Conservation (phyloP, 2,888 invertebrate species). For the Drosophila mettleri region DNA sequence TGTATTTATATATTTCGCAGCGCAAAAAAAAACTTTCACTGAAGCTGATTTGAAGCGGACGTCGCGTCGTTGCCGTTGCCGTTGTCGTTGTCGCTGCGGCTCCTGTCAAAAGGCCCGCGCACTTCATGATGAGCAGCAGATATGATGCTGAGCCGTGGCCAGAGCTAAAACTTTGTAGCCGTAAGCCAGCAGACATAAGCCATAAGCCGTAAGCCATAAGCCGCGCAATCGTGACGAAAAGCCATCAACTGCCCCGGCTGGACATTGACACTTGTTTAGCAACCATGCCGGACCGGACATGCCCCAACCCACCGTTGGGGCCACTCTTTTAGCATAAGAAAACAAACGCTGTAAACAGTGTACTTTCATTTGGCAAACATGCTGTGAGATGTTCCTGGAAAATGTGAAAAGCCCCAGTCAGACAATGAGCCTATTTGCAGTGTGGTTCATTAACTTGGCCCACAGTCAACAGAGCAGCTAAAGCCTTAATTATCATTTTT, state of each 20-base stretch:
- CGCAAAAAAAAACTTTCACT: conserved; percentile 71
- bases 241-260: conserved; percentile 68
- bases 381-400: conserved; percentile 50
- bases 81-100: conserved; percentile 52
- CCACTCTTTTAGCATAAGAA: conserved; percentile 3
- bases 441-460: conserved; percentile 19
- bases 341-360: conserved; percentile 32
- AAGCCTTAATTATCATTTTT: conserved; percentile 55
- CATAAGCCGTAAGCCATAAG: conserved; percentile 41
- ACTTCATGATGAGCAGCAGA: conserved; percentile 61
- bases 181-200: conserved; percentile 41
- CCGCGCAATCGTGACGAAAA: conserved; percentile 72
- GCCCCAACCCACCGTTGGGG: not conserved
- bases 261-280: conserved; percentile 75
- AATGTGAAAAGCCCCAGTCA: conserved; percentile 18
- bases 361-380: conserved; percentile 70
- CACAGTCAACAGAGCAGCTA: conserved; percentile 4
- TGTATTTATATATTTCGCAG: conserved; percentile 5
- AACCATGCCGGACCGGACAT: conserved; percentile 48
- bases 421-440: conserved; percentile 14
- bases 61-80: conserved; percentile 39
- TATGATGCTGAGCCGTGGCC: conserved; percentile 28
- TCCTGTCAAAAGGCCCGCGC: conserved; percentile 73
- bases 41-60: conserved; percentile 63
- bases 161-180: conserved; percentile 21